Base-by-base conservation (phyloP, 1,140 invertebrate species). In the Popillia japonica region DNA sequence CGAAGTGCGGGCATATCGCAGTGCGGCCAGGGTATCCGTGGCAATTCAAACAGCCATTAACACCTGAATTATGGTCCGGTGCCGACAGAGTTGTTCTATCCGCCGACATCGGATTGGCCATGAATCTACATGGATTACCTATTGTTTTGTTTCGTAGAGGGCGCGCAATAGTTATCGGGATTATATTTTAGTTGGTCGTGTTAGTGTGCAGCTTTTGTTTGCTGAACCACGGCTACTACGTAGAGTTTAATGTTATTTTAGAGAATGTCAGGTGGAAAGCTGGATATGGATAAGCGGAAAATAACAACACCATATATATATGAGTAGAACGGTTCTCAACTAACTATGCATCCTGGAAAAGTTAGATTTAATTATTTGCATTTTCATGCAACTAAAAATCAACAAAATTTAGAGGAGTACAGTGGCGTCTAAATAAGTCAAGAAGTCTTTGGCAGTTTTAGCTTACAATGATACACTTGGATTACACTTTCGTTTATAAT, bases 1-100 rank as follows among this genome's bases (percentile, higher is more conserved):
- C 81, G 80, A 82, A 83, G 81, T 83, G 82, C 81, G 82, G 78
- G 81, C 80, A 82, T 82, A 83, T 83, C 82, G 82, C 81, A 83
- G 80, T 82, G 82, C 81, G 81, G 81, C 79, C 82, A 59, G 77
- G 77, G 81, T 76, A 77, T 77, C 79, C 61, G 77, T 80, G 82
- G 80, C 82, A 82, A 82, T 83, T 83, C 82, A 82, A 82, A 81
- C 80, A 79, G 80, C 80, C 81, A 83, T 83, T 83, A 83, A 80
- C 82, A 83, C 81, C 82, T 83, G 82, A 83, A 74, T 83, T 83
- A 83, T 82, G 81, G 81, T 68, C 61, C 68, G 68, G 82, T 83
- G 82, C 77, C 82, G 82, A 83, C 82, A 83, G 82, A 82, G 82
- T 83, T 83, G 82, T 82, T 83, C 79, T 80, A 82, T 78, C 75